Conservation (phyloP, 1,140 invertebrate species). For the Drosophila persimilis region DNA sequence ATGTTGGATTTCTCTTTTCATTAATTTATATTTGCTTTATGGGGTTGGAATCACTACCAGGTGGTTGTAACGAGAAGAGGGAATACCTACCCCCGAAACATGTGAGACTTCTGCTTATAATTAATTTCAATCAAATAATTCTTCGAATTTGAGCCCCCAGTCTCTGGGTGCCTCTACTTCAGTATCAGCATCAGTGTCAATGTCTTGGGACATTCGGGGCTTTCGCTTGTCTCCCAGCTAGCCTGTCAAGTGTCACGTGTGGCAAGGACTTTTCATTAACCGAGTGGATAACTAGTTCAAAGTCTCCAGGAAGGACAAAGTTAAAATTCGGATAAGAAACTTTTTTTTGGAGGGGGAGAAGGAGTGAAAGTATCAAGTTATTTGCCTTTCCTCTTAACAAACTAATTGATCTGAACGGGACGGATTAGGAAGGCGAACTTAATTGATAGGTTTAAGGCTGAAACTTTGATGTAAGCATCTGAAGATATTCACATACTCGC, state of each 20-base stretch:
- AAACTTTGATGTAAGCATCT: constrained; percentile 48
- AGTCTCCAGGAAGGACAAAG: background rate
- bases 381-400: constrained; percentile 6
- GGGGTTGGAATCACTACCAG: too few species aligned
- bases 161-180: too few species aligned
- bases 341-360: background rate
- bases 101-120: too few species aligned
- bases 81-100: too few species aligned
- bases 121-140: too few species aligned
- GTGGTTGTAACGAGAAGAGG: too few species aligned
- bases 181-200: background rate
- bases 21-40: too few species aligned
- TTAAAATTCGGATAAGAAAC: background rate
- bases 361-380: too few species aligned
- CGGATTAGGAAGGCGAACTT: constrained; percentile 36
- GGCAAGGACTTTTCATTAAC: constrained; percentile 1
- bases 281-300: background rate
- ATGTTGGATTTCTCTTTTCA: too few species aligned
- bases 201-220: background rate
- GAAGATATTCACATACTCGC: background rate
- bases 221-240: background rate
- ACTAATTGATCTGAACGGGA: constrained; percentile 59
- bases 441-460: constrained; percentile 50
- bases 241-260: constrained; percentile 7
- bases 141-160: too few species aligned